A percentile compares a stretch with the other conserved stretches of the same genome.
phyloP scores from a whole-genome alignment of 2,888 invertebrate species.

The Sicus ferrugineus region DNA sequence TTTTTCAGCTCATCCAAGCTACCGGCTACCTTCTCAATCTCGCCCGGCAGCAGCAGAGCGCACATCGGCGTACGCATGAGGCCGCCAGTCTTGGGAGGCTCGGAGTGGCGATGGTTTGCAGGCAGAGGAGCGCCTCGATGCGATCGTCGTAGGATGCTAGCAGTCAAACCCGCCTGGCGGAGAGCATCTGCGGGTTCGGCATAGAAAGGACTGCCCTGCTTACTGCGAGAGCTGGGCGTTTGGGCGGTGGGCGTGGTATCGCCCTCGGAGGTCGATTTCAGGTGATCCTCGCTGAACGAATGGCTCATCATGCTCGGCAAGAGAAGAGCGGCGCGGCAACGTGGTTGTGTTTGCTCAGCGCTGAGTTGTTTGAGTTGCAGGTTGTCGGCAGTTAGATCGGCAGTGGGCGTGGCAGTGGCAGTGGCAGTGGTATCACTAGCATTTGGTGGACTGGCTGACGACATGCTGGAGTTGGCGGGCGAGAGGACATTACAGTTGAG shows the following conservation, averaged over 20 bases:
- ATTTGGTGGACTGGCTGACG: conserved; percentile 49
- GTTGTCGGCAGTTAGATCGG: conserved; percentile 43
- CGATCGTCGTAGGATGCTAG: conserved; percentile 59
- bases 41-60: conserved; percentile 74
- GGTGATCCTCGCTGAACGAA: conserved; percentile 50
- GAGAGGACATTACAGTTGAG: conserved; percentile 67
- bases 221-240: conserved; percentile 63
- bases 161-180: conserved; percentile 64
- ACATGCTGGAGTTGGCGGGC: conserved; percentile 58
- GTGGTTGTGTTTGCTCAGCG: conserved; percentile 48
- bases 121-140: conserved; percentile 60
- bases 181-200: conserved; percentile 89
- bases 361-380: conserved; percentile 57
- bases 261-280: conserved; percentile 51
- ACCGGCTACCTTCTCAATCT: conserved; percentile 63
- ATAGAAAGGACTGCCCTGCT: conserved; percentile 86
- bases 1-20: conserved; percentile 65
- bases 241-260: conserved; percentile 59
- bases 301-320: conserved; percentile 54
- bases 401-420: conserved; percentile 41
- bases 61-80: conserved; percentile 52
- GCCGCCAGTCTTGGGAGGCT: conserved; percentile 67
- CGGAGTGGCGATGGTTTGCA: conserved; percentile 70
- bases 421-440: conserved; percentile 40
- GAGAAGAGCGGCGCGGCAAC: conserved; percentile 57